Evolutionary conservation across 1,140 invertebrate genomes (phyloP).

Genomic region (Acromyrmex echinatior): DNA sequence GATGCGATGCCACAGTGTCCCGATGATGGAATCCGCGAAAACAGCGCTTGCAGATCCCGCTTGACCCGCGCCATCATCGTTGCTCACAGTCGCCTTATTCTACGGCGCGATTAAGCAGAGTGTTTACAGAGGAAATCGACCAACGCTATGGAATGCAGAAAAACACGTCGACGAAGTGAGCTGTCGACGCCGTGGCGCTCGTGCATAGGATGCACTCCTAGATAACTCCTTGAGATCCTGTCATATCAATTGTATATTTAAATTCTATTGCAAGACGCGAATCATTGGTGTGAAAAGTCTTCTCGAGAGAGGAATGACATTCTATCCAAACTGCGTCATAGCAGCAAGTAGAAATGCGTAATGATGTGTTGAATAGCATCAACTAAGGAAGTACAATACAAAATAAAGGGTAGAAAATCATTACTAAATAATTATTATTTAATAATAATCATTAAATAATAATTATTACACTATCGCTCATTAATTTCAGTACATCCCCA

Average conservation of each 20-base stretch:
- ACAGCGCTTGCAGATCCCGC: conserved; percentile 12
- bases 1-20: conserved; percentile 22
- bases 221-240: conserved; percentile 13
- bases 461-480: too few species aligned
- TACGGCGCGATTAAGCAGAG: conserved; percentile 49
- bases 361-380: background rate
- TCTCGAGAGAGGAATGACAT: background rate
- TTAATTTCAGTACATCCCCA: too few species aligned
- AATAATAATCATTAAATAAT: background rate
- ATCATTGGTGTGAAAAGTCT: conserved; percentile 41
- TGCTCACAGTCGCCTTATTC: conserved; percentile 20
- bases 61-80: conserved; percentile 32
- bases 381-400: background rate
- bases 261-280: conserved; percentile 43
- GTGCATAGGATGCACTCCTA: background rate
- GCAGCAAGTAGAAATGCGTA: background rate
- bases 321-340: background rate
- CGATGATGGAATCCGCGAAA: conserved; percentile 65
- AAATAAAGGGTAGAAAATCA: background rate
- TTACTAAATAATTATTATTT: background rate
- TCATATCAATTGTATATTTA: conserved; percentile 1
- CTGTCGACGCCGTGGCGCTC: conserved; percentile 12
- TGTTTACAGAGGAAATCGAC: conserved; percentile 58
- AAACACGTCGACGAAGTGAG: conserved; percentile 69
- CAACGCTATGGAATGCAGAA: conserved; percentile 66